Base-by-base conservation (phyloP, 2,797 vertebrate genomes). In the Hydrocynus forskahlii region DNA sequence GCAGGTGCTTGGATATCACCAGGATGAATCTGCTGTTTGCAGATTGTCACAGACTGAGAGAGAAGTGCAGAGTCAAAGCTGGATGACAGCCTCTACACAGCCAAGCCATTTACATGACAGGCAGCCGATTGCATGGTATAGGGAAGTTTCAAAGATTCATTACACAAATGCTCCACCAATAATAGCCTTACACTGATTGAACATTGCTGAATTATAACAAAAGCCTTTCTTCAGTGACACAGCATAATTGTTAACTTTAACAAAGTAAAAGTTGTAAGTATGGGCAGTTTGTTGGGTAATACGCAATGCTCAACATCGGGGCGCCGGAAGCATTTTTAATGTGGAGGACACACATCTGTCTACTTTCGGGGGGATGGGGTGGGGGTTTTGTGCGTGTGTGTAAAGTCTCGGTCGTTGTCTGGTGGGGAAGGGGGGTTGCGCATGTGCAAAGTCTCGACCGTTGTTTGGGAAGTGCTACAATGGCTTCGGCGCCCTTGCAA, bases 1-100 rank as follows among this genome's bases (percentile, higher is more conserved):
- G 86, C 84, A 86, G 84, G 83, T 82, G 81, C 81, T 80, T 83
- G 76, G 82, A 86, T 82, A 84, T 85, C 79, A 82, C 79, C 71
- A 62, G 83, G 75, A 88, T 73, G 76, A 86, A 82, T 81, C 75
- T 81, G 81, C 79, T 83, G 78, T 83, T 83, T 82, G 62, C 84
- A 75, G 83, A 77, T 83, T 86, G 87, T 88, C 87, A 85, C 76
- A 50, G 73, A 75, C 76, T 62, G 63, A 79, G 81, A 75, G 73
- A 23, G 75, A 74, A 75, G 78, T 55, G 14, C 48, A 75, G 74
- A 80, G 62, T 75, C 75, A 85, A 75, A 79, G 25, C 82, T 45
- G 76, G 79, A 72, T 60, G 78, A 68, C 84, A 84, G 70, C 76
- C 80, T 83, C 78, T 85, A 81, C 60, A 75, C 71, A 55, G 63